Evolutionary conservation across 2,888 invertebrate species (phyloP).

Genomic region (Xestoiulus laeticollis): DNA sequence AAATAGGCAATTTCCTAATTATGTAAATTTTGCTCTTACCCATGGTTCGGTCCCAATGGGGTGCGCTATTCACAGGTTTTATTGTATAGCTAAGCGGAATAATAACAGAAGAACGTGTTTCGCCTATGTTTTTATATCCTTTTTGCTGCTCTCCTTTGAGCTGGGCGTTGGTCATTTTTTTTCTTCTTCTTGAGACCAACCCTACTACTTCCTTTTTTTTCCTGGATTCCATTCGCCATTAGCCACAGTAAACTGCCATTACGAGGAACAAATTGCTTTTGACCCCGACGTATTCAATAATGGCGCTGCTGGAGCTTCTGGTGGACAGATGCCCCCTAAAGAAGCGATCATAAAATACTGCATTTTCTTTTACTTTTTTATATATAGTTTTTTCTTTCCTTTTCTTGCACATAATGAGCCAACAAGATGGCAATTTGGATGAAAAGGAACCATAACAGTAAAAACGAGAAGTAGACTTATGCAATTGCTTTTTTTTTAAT

Average conservation of each 20-base stretch:
- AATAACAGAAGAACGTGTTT: neutral
- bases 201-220: neutral
- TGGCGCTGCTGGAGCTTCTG: slow-evolving; percentile 39
- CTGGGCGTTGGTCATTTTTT: neutral
- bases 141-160: neutral
- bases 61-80: too few species aligned
- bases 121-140: neutral
- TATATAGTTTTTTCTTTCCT: too few species aligned
- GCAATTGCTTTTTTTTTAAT: slow-evolving; percentile 8
- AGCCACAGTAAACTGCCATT: slow-evolving; percentile 31
- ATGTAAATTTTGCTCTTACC: too few species aligned
- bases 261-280: slow-evolving; percentile 39
- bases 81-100: too few species aligned
- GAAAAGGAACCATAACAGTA: slow-evolving; percentile 17
- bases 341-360: slow-evolving; percentile 20
- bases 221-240: neutral
- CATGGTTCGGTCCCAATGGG: too few species aligned
- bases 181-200: neutral
- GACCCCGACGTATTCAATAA: slow-evolving; percentile 38
- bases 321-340: slow-evolving; percentile 28
- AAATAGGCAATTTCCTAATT: too few species aligned
- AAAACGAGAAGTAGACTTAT: neutral
- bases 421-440: slow-evolving; percentile 23
- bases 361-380: neutral
- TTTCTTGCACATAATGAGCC: neutral